Base-by-base conservation (phyloP, 2,888 invertebrate species). In the Hedya salicella region DNA sequence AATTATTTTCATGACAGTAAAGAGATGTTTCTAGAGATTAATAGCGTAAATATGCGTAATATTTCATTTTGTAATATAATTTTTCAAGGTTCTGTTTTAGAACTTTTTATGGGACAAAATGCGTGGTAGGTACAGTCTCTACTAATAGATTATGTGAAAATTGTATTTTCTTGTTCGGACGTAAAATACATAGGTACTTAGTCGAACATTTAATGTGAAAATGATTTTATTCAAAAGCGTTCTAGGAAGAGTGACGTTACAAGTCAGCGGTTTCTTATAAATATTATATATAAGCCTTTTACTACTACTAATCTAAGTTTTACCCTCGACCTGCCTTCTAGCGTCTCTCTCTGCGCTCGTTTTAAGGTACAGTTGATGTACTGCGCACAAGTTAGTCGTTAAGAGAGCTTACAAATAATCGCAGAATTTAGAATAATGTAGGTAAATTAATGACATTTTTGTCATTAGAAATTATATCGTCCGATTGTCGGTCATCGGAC, bases 301-400 rank as follows among this genome's bases (percentile, higher is more conserved):
- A 67, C 65, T 53, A 67, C 65, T 73, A 68, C 68, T 71, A 68
- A 69, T 69, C 67, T 75, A 70, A 70, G 66, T 68, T 69, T 72
- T 73, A 63, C 42, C 62, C 69, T 69, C 76, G 68, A 68, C 67
- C 69, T 68, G 71, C 25, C 63, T 11, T 9, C 1, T 9, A 49
- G 54, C 32, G 46, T 9, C 17, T 36, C 36, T 36, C 6, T 11
- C 30, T 16, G 44, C 36, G 52, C 42, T 62, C 9, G 6, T 9
- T 9, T 11, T 9, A 52, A 13, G 5, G 21, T 46, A 62, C 11
- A 42, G 16, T 17, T 4, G 5, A 25, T 13, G 44, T 17, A 11
- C n/a, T 9, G 44, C 44, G 21, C 48, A 48, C 48, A 48, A 21
- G n/a, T 48, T 13, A 32, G 57, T 44, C 21, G 54, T 40, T 32